Percentiles rank a stretch among this genome's conserved stretches.
Evolutionary conservation across 2,888 invertebrate species (phyloP).

Genomic region (Napeogenes sylphis): DNA sequence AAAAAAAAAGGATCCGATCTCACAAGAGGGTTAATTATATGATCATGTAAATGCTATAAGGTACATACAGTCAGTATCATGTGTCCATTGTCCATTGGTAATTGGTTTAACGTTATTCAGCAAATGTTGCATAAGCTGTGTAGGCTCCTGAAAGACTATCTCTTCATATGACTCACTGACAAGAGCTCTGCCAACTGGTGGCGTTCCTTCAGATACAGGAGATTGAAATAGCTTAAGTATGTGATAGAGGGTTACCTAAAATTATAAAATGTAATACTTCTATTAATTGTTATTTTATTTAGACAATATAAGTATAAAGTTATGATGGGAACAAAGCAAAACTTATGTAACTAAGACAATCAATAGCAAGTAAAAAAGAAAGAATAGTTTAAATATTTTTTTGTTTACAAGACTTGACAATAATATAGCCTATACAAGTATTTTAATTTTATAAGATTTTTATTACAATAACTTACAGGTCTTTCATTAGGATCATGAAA

Average conservation of each 20-base stretch:
- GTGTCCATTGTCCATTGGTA: constrained; percentile 84
- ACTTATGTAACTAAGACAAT: too few species aligned
- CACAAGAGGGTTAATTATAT: too few species aligned
- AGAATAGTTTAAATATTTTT: neutral
- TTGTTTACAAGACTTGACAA: too few species aligned
- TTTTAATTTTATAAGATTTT: constrained; percentile 6
- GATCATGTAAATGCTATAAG: neutral
- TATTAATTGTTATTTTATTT: constrained; percentile 5
- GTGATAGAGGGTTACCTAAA: constrained; percentile 95
- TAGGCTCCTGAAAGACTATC: constrained; percentile 95
- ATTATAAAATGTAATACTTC: constrained; percentile 31
- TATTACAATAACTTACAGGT: constrained; percentile 80
- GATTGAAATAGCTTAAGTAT: constrained; percentile 96
- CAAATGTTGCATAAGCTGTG: constrained; percentile 92
- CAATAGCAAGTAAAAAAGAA: neutral
- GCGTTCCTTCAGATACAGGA: constrained; percentile 72
- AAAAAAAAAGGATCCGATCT: neutral
- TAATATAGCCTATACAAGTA: constrained; percentile 1
- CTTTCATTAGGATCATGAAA: constrained; percentile 97
- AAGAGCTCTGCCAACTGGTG: constrained; percentile 78
- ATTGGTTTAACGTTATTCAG: constrained; percentile 86
- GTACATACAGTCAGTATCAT: constrained; percentile 91
- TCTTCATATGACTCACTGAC: constrained; percentile 98
- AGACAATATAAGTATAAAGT: too few species aligned
- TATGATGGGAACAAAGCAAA: too few species aligned